Conservation (phyloP, 2,797 vertebrate species). For the Poeciliopsis presidionis region DNA sequence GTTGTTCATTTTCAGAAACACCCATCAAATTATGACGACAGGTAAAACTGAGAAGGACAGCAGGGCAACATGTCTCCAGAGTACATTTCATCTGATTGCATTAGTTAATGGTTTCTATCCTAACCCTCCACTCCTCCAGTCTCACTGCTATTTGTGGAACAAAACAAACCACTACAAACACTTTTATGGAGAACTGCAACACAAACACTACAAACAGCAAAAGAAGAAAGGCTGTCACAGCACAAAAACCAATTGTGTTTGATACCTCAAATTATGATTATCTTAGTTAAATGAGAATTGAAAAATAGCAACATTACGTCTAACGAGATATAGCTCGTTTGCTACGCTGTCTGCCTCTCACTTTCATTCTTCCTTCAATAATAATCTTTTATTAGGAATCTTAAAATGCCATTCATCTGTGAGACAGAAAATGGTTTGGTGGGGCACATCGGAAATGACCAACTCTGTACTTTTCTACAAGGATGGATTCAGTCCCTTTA, state of each 20-base stretch:
- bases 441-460: neutral
- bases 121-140: neutral
- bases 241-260: neutral
- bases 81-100: neutral
- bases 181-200: neutral
- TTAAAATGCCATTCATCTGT: neutral
- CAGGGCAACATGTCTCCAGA: neutral
- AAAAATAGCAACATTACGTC: neutral
- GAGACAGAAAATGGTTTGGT: neutral
- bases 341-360: neutral
- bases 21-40: neutral
- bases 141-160: neutral
- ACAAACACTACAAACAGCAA: neutral
- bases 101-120: neutral
- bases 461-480: neutral
- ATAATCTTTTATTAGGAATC: neutral
- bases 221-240: neutral
- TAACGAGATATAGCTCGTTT: neutral
- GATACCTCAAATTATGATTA: neutral
- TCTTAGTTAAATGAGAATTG: neutral
- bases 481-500: neutral
- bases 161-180: neutral
- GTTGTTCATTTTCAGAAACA: neutral
- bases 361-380: neutral
- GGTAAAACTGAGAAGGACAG: neutral